These are phyloP conservation scores for Dendroctonus valens DNA, from an alignment of 1,140 invertebrate genomes.

Conservation along the genomic window DNA sequence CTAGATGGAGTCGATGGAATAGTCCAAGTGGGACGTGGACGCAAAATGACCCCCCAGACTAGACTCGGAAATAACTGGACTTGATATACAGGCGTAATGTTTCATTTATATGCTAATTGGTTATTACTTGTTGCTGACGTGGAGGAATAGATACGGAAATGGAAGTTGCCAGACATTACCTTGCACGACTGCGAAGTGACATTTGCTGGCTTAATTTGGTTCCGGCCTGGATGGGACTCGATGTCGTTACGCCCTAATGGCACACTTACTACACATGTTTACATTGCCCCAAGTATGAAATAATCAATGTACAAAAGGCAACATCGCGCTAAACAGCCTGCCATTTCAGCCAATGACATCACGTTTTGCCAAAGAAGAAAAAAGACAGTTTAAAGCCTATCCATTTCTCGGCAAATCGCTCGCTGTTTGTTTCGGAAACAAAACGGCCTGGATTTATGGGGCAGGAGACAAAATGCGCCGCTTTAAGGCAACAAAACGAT, in stretches of 20 bases:
- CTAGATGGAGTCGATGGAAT: too few relatives aligned
- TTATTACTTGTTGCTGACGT: slow-evolving; percentile 5
- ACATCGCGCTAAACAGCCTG: too few relatives aligned
- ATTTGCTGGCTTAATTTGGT: background rate
- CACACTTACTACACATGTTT: too few relatives aligned
- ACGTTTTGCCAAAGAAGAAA: too few relatives aligned
- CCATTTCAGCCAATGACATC: too few relatives aligned
- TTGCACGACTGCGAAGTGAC: background rate
- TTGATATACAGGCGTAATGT: background rate
- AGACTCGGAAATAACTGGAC: background rate
- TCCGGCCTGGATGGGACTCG: too few relatives aligned
- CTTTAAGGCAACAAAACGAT: slow-evolving; percentile 7
- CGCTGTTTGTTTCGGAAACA: background rate
- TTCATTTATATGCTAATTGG: slow-evolving; percentile 5
- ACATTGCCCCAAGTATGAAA: too few relatives aligned
- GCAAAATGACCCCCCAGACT: too few relatives aligned
- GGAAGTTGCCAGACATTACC: background rate
- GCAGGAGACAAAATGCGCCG: background rate
- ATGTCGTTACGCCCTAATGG: too few relatives aligned
- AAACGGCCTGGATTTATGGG: slow-evolving; percentile 6
- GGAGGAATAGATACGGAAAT: slow-evolving; percentile 5
- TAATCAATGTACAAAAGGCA: too few relatives aligned
- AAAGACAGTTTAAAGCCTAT: background rate
- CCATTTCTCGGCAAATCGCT: background rate
- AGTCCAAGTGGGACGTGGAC: too few relatives aligned